These are phyloP conservation scores for Cottus gobio DNA, from an alignment of 2,113 vertebrate species.

Conservation along the genomic window DNA sequence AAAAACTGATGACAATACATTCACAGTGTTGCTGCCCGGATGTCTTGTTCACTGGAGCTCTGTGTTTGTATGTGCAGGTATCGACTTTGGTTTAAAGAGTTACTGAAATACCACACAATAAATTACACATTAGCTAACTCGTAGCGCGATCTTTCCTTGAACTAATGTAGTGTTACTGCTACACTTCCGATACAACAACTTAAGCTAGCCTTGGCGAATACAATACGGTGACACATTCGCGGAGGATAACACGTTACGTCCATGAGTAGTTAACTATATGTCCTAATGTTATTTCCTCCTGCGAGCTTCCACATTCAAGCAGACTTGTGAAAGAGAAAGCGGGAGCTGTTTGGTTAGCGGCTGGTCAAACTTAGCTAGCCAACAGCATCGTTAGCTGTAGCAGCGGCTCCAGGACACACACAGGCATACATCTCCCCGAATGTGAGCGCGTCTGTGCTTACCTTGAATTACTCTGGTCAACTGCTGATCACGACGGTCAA, in stretches of 20 bases:
- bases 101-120: not conserved
- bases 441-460: slow-evolving; percentile 40
- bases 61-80: not conserved
- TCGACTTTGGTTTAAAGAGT: not conserved
- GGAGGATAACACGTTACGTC: not conserved
- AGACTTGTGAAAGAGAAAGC: slow-evolving; percentile 21
- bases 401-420: slow-evolving; percentile 16
- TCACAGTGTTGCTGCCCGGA: not conserved
- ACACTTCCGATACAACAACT: not conserved
- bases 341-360: slow-evolving; percentile 62
- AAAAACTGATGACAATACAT: not conserved
- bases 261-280: not conserved
- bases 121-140: not conserved
- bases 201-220: not conserved
- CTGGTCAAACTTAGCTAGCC: slow-evolving; percentile 68
- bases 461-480: slow-evolving; percentile 55
- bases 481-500: slow-evolving; percentile 32
- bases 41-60: not conserved
- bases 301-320: not conserved
- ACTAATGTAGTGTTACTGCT: not conserved
- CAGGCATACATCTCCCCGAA: not conserved
- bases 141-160: not conserved
- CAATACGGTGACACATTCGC: not conserved
- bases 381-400: slow-evolving; percentile 34
- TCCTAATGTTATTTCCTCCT: slow-evolving; percentile 5